Conservation (phyloP, 2,888 invertebrate species). For the Argyresthia goedartella region DNA sequence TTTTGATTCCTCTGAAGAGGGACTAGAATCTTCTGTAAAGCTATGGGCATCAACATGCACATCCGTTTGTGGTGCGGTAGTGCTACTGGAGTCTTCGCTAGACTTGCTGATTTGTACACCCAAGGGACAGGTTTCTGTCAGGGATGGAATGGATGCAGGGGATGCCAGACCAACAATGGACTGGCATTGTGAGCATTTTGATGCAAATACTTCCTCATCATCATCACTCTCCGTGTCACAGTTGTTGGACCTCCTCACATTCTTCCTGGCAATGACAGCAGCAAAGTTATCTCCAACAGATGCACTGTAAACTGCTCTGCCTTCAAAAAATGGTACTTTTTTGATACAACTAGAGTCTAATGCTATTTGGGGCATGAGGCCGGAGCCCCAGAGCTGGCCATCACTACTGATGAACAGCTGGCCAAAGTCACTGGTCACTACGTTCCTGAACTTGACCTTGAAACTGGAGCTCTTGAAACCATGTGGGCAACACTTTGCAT, state of each 20-base stretch:
- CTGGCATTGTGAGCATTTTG: constrained; percentile 76
- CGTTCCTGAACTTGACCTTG: constrained; percentile 72
- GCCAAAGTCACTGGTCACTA: constrained; percentile 74
- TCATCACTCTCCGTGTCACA: constrained; percentile 74
- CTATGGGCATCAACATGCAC: constrained; percentile 67
- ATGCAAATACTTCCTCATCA: constrained; percentile 75
- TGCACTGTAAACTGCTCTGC: constrained; percentile 76
- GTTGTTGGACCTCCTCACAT: constrained; percentile 55
- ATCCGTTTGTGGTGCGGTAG: constrained; percentile 69
- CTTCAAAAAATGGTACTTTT: constrained; percentile 77
- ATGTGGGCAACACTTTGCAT: constrained; percentile 74
- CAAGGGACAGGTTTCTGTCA: constrained; percentile 75
- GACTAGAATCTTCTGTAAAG: constrained; percentile 69
- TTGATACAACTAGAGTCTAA: constrained; percentile 72
- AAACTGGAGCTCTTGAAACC: constrained; percentile 75
- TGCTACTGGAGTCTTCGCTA: constrained; percentile 73
- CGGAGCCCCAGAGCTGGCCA: constrained; percentile 79
- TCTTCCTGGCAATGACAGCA: constrained; percentile 77
- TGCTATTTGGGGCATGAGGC: constrained; percentile 76
- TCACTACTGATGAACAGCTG: constrained; percentile 75
- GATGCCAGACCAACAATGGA: constrained; percentile 69
- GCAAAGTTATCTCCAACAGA: constrained; percentile 84
- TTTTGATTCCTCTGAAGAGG: constrained; percentile 68
- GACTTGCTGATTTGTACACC: constrained; percentile 72
- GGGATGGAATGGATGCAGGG: constrained; percentile 71